phyloP scores from a whole-genome alignment of 2,113 vertebrate genomes.

The Mesoclemmys tuberculata region DNA sequence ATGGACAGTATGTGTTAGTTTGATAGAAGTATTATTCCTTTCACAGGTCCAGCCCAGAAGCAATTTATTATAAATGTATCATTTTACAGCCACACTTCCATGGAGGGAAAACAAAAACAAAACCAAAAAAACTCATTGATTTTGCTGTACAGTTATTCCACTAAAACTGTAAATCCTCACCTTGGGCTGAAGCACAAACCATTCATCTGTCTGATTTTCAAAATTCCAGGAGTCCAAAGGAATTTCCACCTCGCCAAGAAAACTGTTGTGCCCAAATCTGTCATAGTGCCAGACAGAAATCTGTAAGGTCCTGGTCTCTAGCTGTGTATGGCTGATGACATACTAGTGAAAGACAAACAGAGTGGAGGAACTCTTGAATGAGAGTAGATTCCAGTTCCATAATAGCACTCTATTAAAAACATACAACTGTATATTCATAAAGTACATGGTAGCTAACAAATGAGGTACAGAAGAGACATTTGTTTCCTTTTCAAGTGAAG shows the following conservation, averaged over 20 bases:
- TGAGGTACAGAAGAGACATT: constrained; percentile 19
- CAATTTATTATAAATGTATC: neutral
- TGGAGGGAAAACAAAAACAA: neutral
- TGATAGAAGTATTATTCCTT: neutral
- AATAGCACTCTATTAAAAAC: neutral
- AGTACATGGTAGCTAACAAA: constrained; percentile 43
- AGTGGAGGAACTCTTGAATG: constrained; percentile 26
- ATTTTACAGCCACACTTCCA: neutral
- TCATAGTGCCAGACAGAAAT: constrained; percentile 98
- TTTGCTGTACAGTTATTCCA: neutral
- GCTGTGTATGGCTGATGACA: constrained; percentile 95
- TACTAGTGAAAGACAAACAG: constrained; percentile 81
- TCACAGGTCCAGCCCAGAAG: neutral
- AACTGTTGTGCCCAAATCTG: constrained; percentile 94
- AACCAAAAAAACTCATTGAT: neutral
- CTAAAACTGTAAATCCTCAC: constrained; percentile 72
- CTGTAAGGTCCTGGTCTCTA: constrained; percentile 94
- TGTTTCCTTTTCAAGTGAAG: constrained; percentile 26
- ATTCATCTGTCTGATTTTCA: constrained; percentile 89
- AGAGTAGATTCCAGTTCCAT: constrained; percentile 42
- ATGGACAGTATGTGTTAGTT: neutral
- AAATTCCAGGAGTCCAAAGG: constrained; percentile 96
- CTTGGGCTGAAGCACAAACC: constrained; percentile 93
- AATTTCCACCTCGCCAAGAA: constrained; percentile 96
- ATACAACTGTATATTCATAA: neutral